Evolutionary conservation across 1,140 invertebrate genomes (phyloP), one percentile per base, ranked within the genome.

Genomic region (Danaus melanippus): DNA sequence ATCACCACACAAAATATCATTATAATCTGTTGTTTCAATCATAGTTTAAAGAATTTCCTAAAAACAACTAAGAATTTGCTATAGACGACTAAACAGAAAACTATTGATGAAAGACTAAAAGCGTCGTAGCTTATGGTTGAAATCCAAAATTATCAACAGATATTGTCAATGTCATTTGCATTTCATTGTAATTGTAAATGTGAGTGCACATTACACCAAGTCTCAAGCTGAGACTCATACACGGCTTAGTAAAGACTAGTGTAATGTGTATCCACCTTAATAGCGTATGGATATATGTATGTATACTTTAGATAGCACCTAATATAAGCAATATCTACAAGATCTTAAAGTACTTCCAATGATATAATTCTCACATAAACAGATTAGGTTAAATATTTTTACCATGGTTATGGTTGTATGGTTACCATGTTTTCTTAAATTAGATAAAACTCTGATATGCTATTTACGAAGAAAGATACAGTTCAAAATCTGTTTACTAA

Each of bases 101-200:
- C 17, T 52, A 58, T 50, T 48, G 45, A 58, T 39, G 41, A 53
- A 49, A 55, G 39, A 43, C 48, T 60, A 52, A 48, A 54, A 60
- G 58, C 58, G 50, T 49, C 17, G 42, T 12, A 50, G 48, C 58
- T 39, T 42, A 62, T 42, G 50, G 21, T 53, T 53, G 52, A 59
- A 59, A 53, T 59, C 43, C 51, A 59, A 59, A 59, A 50, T 59
- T 46, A 50, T 59, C 68, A 77, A 76, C 69, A 70, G 65, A 81
- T 84, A 82, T 84, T 82, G 79, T 84, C 79, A 73, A 81, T 66
- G 81, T 84, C 79, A 80, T 76, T 64, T 74, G 81, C 78, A 84
- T 79, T 74, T 71, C 60, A 67, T 56, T 71, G 64, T 73, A 67
- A 64, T 66, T 73, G 74, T 75, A 75, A 64, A 60, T 80, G 68